Percentiles rank a stretch among this genome's conserved stretches.
These are phyloP conservation scores for Nomada goodeniana DNA, from an alignment of 2,888 invertebrate genomes.

Conservation along the genomic window DNA sequence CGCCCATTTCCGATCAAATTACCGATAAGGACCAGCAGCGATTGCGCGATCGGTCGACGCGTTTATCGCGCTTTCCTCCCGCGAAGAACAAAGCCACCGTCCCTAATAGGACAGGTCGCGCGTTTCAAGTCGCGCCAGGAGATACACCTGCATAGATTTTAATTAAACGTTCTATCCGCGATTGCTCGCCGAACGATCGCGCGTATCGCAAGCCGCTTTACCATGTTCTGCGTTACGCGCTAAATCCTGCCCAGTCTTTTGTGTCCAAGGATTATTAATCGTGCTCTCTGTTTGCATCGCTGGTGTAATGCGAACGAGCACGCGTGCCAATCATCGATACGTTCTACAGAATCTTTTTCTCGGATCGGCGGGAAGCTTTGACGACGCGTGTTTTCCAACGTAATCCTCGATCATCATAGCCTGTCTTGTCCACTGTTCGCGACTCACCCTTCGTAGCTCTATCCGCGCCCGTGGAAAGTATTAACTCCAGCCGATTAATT, in stretches of 20 bases:
- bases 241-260: neutral
- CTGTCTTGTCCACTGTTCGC: neutral
- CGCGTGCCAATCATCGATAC: neutral
- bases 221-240: neutral
- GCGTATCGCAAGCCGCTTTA: neutral
- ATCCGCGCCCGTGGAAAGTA: neutral
- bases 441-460: too few relatives aligned
- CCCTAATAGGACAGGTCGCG: neutral
- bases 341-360: neutral
- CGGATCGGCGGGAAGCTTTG: neutral
- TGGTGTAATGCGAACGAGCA: neutral
- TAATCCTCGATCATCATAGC: constrained; percentile 9
- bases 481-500: too few relatives aligned
- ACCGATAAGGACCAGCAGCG: constrained; percentile 8
- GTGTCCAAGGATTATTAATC: neutral
- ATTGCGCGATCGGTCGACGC: neutral
- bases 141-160: constrained; percentile 23
- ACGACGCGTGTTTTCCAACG: neutral
- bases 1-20: constrained; percentile 35
- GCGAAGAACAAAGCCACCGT: neutral
- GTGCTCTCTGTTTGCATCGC: neutral
- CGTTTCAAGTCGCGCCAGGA: constrained; percentile 6
- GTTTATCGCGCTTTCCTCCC: neutral
- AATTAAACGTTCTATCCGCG: constrained; percentile 24
- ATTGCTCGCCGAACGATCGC: neutral